Percentiles rank a stretch among this genome's conserved stretches.
phyloP scores from a whole-genome alignment of 2,113 vertebrate species.

The Lophochroa leadbeateri region DNA sequence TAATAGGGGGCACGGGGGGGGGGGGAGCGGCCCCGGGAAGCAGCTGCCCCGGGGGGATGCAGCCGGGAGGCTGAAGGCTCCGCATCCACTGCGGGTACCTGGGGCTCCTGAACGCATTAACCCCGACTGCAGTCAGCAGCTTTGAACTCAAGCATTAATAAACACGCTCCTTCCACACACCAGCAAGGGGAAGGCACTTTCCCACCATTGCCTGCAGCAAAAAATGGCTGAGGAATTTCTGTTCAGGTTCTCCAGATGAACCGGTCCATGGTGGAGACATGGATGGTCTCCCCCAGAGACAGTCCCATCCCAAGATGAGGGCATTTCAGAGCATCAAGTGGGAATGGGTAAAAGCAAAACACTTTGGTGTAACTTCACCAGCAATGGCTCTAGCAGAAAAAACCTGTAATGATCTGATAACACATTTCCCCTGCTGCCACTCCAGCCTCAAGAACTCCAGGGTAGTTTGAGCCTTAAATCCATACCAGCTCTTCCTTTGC shows the following conservation, averaged over 20 bases:
- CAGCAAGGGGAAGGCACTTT: neutral
- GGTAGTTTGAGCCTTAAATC: conserved; percentile 27
- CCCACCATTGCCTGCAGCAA: neutral
- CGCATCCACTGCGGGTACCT: neutral
- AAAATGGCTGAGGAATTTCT: neutral
- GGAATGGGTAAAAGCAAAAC: conserved; percentile 5
- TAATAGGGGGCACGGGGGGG: fast-evolving
- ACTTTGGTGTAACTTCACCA: conserved; percentile 9
- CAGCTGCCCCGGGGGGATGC: neutral
- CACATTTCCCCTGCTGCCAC: conserved; percentile 15
- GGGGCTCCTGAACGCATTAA: neutral
- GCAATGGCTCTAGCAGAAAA: neutral
- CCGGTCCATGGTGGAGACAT: neutral
- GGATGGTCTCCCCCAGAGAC: neutral
- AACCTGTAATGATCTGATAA: conserved; percentile 41
- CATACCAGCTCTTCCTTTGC: conserved; percentile 13
- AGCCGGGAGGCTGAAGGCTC: neutral
- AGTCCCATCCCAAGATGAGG: fast-evolving
- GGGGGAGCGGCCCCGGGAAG: neutral
- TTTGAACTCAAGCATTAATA: neutral
- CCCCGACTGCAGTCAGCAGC: neutral
- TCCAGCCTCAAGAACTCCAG: conserved; percentile 19
- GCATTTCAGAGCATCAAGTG: neutral
- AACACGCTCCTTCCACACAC: neutral
- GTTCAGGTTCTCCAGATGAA: neutral